A percentile compares a stretch with the other conserved stretches of the same genome.
phyloP scores from a whole-genome alignment of 2,113 vertebrate species.

The Benitochromis conjunctus region DNA sequence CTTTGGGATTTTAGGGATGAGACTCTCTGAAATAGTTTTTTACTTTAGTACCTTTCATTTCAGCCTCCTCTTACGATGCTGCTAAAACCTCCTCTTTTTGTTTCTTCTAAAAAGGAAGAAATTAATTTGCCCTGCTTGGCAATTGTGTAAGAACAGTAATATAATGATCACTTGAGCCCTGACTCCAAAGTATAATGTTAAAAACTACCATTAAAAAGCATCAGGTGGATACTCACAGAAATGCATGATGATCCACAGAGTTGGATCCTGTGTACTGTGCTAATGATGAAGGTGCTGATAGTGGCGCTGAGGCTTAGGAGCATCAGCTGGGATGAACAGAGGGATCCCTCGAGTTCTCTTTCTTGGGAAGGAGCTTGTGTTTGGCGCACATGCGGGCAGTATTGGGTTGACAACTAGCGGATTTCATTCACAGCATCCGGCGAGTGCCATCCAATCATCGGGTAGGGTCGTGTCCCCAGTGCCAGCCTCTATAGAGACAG shows the following conservation, averaged over 20 bases:
- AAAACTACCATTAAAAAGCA: not conserved
- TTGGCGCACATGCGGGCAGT: not conserved
- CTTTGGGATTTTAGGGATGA: constrained; percentile 13
- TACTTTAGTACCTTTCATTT: not conserved
- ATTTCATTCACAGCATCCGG: constrained; percentile 12
- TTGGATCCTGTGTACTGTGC: not conserved
- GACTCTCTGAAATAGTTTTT: constrained; percentile 14
- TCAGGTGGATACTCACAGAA: constrained; percentile 37
- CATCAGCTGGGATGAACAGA: constrained; percentile 7
- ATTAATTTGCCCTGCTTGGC: not conserved
- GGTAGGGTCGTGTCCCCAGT: constrained; percentile 37
- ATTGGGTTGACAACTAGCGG: constrained; percentile 16
- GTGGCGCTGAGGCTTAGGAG: not conserved
- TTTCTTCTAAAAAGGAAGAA: not conserved
- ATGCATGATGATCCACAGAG: not conserved
- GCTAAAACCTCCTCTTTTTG: not conserved
- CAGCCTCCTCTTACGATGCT: not conserved
- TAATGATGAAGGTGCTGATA: not conserved
- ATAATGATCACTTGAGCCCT: not conserved
- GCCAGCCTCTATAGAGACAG: constrained; percentile 63
- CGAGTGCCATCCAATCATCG: constrained; percentile 43
- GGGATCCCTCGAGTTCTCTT: constrained; percentile 12
- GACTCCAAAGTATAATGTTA: not conserved
- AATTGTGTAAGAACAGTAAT: not conserved
- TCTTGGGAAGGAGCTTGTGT: not conserved